These are phyloP conservation scores for Schrankia costaestrigalis DNA, from an alignment of 2,888 invertebrate species.

Conservation along the genomic window DNA sequence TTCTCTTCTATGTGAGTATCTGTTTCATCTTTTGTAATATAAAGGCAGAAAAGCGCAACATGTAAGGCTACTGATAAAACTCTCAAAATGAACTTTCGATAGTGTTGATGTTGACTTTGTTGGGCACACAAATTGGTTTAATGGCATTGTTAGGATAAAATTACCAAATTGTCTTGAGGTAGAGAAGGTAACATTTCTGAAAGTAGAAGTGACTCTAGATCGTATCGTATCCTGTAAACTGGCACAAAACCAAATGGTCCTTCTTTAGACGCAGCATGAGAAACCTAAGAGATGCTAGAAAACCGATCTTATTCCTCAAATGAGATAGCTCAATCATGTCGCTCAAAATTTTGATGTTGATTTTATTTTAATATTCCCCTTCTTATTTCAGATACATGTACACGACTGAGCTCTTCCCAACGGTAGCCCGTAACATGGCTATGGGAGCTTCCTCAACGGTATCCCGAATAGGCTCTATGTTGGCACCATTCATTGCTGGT, in stretches of 20 bases:
- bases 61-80: not conserved
- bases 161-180: not conserved
- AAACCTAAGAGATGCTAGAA: too few species aligned
- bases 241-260: too few species aligned
- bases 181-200: not conserved
- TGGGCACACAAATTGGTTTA: too few species aligned
- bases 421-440: slow-evolving; percentile 78
- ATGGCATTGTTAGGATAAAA: too few species aligned
- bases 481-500: slow-evolving; percentile 79
- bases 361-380: not conserved
- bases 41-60: too few species aligned
- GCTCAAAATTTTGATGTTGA: too few species aligned
- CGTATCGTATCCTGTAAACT: too few species aligned
- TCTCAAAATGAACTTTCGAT: not conserved
- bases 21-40: too few species aligned
- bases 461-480: slow-evolving; percentile 80
- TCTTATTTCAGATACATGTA: slow-evolving; percentile 39
- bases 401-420: slow-evolving; percentile 82
- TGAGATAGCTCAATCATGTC: too few species aligned
- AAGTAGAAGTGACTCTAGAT: too few species aligned
- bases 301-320: too few species aligned
- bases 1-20: slow-evolving; percentile 40
- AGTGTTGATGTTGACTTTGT: not conserved
- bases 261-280: too few species aligned
- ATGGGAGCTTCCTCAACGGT: slow-evolving; percentile 81